Percentiles rank a stretch among this genome's conserved stretches.
Conservation (phyloP, 2,797 vertebrate species). For the Halcyon leucocephala region DNA sequence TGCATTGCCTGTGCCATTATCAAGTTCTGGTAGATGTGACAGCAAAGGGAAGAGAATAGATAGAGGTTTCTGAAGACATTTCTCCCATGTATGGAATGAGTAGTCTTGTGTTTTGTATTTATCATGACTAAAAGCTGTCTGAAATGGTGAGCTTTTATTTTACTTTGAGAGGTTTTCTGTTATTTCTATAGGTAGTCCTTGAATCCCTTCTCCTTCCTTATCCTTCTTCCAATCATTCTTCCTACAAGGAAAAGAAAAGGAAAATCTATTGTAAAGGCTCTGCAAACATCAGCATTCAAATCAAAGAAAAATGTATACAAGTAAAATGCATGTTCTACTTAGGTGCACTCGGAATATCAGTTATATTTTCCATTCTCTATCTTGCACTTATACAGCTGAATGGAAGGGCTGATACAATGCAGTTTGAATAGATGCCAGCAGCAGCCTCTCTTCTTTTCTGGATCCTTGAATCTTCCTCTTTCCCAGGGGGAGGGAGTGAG, state of each 20-base stretch:
- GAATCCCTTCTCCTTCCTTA: not conserved
- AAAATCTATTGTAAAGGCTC: not conserved
- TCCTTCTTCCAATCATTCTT: not conserved
- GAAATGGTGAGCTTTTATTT: not conserved
- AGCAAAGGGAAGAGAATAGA: not conserved
- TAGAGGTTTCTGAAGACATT: not conserved
- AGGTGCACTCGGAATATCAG: not conserved
- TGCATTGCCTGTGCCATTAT: not conserved
- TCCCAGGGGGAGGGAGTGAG: not conserved
- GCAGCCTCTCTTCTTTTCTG: not conserved
- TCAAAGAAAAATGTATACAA: not conserved
- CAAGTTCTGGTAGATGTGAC: not conserved
- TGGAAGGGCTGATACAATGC: not conserved
- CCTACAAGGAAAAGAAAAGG: not conserved
- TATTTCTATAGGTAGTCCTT: not conserved
- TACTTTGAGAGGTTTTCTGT: not conserved
- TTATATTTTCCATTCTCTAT: conserved; percentile 17
- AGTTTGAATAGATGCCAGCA: not conserved
- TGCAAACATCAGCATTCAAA: not conserved
- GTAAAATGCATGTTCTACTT: conserved; percentile 3
- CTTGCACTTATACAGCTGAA: conserved; percentile 21
- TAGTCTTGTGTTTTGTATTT: not conserved
- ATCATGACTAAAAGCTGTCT: not conserved
- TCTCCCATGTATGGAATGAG: not conserved
- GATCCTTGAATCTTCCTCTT: not conserved